These are phyloP conservation scores for Pseudorectes ferrugineus DNA, from an alignment of 2,113 vertebrate genomes.

Conservation along the genomic window DNA sequence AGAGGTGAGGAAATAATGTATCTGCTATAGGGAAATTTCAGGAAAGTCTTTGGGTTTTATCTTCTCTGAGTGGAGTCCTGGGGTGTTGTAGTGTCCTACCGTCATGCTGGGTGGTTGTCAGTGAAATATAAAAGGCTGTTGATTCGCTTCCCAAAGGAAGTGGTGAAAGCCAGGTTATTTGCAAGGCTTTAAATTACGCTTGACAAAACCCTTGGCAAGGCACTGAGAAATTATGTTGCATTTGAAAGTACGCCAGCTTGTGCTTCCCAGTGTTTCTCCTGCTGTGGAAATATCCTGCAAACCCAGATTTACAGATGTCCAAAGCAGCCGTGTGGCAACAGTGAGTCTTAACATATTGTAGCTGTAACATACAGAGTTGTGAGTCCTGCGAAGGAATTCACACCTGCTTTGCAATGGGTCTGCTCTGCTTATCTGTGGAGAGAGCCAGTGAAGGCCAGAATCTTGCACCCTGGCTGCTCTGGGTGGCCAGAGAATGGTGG, in stretches of 20 bases:
- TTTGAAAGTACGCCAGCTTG: neutral
- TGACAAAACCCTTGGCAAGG: slow-evolving; percentile 33
- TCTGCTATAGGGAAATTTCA: neutral
- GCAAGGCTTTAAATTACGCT: slow-evolving; percentile 15
- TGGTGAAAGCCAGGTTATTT: slow-evolving; percentile 21
- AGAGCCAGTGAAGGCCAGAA: neutral
- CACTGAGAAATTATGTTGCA: neutral
- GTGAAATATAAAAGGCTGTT: neutral
- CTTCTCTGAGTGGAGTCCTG: neutral
- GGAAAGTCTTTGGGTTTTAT: neutral
- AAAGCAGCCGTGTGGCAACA: neutral
- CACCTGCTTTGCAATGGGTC: accelerated
- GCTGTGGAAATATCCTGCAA: neutral
- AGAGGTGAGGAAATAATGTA: neutral
- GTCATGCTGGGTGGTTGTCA: neutral
- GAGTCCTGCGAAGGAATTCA: neutral
- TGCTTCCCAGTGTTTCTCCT: neutral
- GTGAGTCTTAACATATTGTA: neutral
- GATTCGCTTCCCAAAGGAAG: neutral
- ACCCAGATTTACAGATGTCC: neutral
- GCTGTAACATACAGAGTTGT: neutral
- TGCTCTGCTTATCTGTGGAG: neutral
- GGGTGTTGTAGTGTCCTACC: neutral
- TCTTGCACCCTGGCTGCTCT: neutral
- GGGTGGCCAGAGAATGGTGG: neutral